phyloP scores from a whole-genome alignment of 2,797 vertebrate genomes.

The Ctenopoma multispine region DNA sequence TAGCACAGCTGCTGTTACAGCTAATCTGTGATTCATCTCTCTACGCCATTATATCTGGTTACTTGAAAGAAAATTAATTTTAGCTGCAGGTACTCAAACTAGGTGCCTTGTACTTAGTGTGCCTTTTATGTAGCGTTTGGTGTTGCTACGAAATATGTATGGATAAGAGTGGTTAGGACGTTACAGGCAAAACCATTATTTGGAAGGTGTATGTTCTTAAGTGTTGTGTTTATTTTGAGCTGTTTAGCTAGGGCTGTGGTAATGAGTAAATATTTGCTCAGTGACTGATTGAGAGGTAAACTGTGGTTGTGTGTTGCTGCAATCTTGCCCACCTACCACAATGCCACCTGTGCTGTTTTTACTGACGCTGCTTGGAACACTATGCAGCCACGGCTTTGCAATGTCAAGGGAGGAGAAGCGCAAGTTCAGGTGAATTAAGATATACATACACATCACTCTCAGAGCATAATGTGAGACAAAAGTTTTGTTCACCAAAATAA shows the following conservation, averaged over 20 bases:
- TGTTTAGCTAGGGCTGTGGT: constrained; percentile 35
- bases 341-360: constrained; percentile 70
- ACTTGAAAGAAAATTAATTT: constrained; percentile 56
- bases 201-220: neutral
- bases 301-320: constrained; percentile 45
- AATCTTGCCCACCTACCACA: constrained; percentile 33
- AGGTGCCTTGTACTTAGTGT: neutral
- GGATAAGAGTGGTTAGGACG: constrained; percentile 1
- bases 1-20: constrained; percentile 9
- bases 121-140: neutral
- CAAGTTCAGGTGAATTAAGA: constrained; percentile 78
- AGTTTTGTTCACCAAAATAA: no score
- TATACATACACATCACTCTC: neutral
- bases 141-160: constrained; percentile 8
- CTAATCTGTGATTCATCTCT: neutral
- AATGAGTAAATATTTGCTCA: constrained; percentile 34
- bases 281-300: constrained; percentile 45
- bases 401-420: constrained; percentile 83
- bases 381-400: constrained; percentile 63
- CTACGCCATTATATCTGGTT: neutral
- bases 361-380: constrained; percentile 70
- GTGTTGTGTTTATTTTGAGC: constrained; percentile 9
- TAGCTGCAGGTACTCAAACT: neutral
- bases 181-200: constrained; percentile 3
- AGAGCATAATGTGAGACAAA: neutral